Evolutionary conservation across 2,888 invertebrate species (phyloP), one percentile per base, ranked within the genome.

Genomic region (Synergus laeviventris): DNA sequence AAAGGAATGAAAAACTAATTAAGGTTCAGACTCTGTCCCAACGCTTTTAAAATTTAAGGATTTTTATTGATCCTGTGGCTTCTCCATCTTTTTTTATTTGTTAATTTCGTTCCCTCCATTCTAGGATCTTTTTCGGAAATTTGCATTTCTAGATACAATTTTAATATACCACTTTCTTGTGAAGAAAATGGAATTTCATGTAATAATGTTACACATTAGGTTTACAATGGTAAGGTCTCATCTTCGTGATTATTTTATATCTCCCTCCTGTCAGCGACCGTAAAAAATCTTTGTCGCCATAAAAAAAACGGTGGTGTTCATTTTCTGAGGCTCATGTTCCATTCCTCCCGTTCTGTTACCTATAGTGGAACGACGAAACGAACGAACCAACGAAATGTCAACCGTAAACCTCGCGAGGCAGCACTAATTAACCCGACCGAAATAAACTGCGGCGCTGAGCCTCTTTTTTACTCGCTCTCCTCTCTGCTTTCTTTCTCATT

Each of bases 341-440:
- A 70, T 79, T 74, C 59, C 61, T 76, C 39, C 38, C 75, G 59
- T 61, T 73, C 62, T 49, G 61, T 70, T 60, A 38, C 78, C 79
- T 73, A 76, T 82, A 84, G 86, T 82, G 81, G 83, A 83, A 84
- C 80, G 81, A 77, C 66, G 80, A 87, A 85, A 85, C 45, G 66
- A 45, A 45, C 45, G 66, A 45, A 89, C 87, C 89, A 88, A 88
- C 90, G 88, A 90, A 90, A 89, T 90, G 90, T 90, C 90, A 91
- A 90, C 89, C 88, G 90, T 90, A 90, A 90, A 90, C 90, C 90
- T 90, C 89, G 88, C 89, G 89, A 89, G 89, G 87, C 90, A 89
- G 88, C 90, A 88, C 90, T 91, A 91, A 91, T 91, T 91, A 91
- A 90, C 90, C 89, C 89, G 88, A 90, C 89, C 88, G 87, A 90